Evolutionary conservation across 2,888 invertebrate species (phyloP), one percentile per base, ranked within the genome.

Genomic region (Drosophila greeni): DNA sequence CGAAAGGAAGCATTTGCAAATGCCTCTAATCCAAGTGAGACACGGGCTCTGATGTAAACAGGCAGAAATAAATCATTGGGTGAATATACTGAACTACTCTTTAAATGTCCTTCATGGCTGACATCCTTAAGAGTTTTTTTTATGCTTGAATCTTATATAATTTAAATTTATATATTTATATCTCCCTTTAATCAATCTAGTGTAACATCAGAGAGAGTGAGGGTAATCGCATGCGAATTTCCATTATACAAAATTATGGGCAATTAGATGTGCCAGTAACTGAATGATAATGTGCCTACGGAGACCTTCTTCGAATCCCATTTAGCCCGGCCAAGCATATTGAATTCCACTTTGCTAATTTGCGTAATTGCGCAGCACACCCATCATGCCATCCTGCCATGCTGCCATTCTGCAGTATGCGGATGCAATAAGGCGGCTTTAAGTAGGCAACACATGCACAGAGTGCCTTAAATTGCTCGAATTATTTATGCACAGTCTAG

Each of bases 301-400:
- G 56, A 51, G 61, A 45, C 45, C 72, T 34, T 40, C 48, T 23
- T 65, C 58, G 65, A 64, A 65, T 60, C 54, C 55, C 67, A 75
- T 58, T 76, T 76, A 52, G 70, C 56, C 62, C 48, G 59, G 33
- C 49, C 65, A 61, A 51, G 66, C 80, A 76, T 82, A 78, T 82
- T 74, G 80, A 78, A 78, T 78, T 74, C 76, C 83, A 73, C 73
- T 80, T 76, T 60, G 77, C 67, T 68, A 78, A 80, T 78, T 78
- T 78, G 73, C 80, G 80, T 78, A 78, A 78, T 76, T 82, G 75
- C 68, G 68, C 70, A 74, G 54, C 53, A 76, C 70, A 66, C 20
- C 26, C 33, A 56, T 43, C 29, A 23, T 43, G 42, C n/a, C 40
- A 18, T 37, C 37, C 3, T 16, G 36, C 16, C 34, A 36, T 11